Percentiles rank a stretch among this genome's conserved stretches.
Evolutionary conservation across 2,888 invertebrate genomes (phyloP).

Genomic region (Eristalis tenax): DNA sequence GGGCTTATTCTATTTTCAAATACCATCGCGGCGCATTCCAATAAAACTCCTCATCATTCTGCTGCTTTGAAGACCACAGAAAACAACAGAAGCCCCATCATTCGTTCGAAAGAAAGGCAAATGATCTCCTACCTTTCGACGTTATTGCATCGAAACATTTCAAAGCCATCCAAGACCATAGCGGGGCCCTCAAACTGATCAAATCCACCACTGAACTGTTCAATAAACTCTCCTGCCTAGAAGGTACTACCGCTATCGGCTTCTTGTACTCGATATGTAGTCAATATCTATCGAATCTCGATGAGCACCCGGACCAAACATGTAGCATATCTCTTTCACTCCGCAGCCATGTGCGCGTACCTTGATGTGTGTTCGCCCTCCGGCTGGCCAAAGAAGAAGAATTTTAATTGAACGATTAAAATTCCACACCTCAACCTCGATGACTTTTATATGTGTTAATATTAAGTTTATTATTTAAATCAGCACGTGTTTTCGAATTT

Average conservation of each 20-base stretch:
- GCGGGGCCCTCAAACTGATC: not conserved
- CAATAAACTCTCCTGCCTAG: not conserved
- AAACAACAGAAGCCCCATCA: too few species aligned
- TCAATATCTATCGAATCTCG: not conserved
- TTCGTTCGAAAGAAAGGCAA: too few species aligned
- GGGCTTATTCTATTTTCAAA: too few species aligned
- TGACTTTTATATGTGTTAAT: slow-evolving; percentile 82
- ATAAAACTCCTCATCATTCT: too few species aligned
- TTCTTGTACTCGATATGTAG: not conserved
- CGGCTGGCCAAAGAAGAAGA: slow-evolving; percentile 22
- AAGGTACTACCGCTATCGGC: not conserved
- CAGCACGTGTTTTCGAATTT: slow-evolving; percentile 79
- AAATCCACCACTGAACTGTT: not conserved
- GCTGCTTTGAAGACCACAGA: too few species aligned
- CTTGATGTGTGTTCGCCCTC: slow-evolving; percentile 42
- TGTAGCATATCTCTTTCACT: not conserved
- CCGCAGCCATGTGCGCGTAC: not conserved
- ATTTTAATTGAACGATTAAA: slow-evolving; percentile 80
- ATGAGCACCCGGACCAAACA: not conserved
- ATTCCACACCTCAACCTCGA: slow-evolving; percentile 78
- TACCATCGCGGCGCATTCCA: too few species aligned
- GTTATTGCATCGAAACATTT: not conserved
- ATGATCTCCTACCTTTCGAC: not conserved
- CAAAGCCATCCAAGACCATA: not conserved
- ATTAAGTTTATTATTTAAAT: slow-evolving; percentile 81